A percentile compares a stretch with the other conserved stretches of the same genome.
Conservation (phyloP, 2,113 vertebrate genomes). For the Isurus oxyrinchus region DNA sequence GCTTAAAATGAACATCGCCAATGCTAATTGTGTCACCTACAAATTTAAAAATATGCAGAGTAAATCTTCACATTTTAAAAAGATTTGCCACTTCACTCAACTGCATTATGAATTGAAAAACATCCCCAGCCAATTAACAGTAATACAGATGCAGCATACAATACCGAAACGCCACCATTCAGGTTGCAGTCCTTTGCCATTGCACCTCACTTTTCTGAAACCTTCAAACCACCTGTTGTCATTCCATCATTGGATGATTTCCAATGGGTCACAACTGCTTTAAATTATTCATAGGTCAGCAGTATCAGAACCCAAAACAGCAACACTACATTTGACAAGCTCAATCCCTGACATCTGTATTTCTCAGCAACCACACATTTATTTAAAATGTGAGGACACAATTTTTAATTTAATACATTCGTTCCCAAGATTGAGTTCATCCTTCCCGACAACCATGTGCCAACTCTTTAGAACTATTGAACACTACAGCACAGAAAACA, state of each 20-base stretch:
- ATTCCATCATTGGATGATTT: background rate
- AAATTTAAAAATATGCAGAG: slow-evolving; percentile 45
- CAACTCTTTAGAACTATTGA: no score
- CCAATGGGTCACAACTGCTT: background rate
- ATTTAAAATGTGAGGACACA: background rate
- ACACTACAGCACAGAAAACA: no score
- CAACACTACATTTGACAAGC: background rate
- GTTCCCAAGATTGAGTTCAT: background rate
- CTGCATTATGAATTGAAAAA: slow-evolving; percentile 16
- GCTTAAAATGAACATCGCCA: slow-evolving; percentile 80
- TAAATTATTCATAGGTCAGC: background rate
- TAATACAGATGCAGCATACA: background rate
- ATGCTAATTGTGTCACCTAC: slow-evolving; percentile 84
- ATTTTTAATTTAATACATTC: background rate
- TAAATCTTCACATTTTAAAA: background rate
- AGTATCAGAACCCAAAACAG: background rate
- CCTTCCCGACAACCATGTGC: background rate
- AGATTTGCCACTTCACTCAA: background rate
- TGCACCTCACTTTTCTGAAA: background rate
- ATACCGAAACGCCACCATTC: background rate
- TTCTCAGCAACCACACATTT: background rate
- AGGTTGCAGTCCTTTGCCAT: background rate
- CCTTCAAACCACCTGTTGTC: background rate
- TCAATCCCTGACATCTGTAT: background rate
- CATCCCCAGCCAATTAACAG: background rate